Percentiles rank a stretch among this genome's conserved stretches.
Conservation (phyloP, 2,888 invertebrate genomes). For the Leptopilina syphax region DNA sequence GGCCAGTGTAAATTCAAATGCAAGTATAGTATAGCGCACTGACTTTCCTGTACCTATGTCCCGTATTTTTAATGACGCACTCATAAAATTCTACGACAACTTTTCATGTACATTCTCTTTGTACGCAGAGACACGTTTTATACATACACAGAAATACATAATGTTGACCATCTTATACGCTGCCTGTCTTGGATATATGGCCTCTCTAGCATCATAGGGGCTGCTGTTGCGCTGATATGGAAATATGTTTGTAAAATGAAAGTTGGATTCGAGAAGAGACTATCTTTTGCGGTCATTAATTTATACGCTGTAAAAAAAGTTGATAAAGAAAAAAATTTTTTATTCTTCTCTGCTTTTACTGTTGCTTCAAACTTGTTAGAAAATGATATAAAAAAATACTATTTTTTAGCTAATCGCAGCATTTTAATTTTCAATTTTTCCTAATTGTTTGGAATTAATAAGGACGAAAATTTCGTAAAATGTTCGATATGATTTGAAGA, state of each 20-base stretch:
- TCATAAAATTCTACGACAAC: conserved; percentile 33
- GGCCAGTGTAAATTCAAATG: conserved; percentile 5
- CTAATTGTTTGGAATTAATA: too few relatives aligned
- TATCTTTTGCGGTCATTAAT: neutral
- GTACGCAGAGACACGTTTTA: neutral
- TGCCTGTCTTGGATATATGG: conserved; percentile 10
- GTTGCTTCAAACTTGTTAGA: neutral
- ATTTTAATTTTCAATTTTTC: too few relatives aligned
- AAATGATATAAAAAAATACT: too few relatives aligned
- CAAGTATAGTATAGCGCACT: conserved; percentile 3
- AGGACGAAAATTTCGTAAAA: too few relatives aligned
- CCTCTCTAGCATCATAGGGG: conserved; percentile 5
- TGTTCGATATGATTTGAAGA: too few relatives aligned
- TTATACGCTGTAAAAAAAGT: too few relatives aligned
- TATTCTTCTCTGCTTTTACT: neutral
- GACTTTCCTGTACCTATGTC: neutral
- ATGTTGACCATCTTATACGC: conserved; percentile 20
- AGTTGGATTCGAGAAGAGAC: neutral
- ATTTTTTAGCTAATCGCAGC: too few relatives aligned
- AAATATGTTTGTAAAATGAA: conserved; percentile 5
- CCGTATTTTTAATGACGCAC: conserved; percentile 5
- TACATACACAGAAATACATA: neutral
- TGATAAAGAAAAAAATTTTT: neutral
- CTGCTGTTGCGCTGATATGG: neutral
- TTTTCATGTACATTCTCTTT: conserved; percentile 4